Evolutionary conservation across 2,888 invertebrate genomes (phyloP).

Genomic region (Megamerina dolium): DNA sequence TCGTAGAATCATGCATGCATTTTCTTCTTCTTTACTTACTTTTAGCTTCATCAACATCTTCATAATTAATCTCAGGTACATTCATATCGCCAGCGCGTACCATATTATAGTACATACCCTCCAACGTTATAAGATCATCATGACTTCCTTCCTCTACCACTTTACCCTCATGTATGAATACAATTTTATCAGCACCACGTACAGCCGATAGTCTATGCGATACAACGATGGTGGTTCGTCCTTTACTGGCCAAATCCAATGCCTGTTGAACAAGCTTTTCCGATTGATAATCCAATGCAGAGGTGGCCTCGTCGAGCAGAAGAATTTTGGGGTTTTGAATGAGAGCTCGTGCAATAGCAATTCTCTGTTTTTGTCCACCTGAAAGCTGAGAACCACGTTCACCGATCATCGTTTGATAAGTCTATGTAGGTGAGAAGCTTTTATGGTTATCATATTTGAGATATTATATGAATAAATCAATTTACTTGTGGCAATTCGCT

Average conservation of each 20-base stretch:
- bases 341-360: conserved; percentile 78
- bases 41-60: conserved; percentile 32
- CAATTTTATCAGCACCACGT: conserved; percentile 63
- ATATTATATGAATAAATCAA: conserved; percentile 29
- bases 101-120: conserved; percentile 63
- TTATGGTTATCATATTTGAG: background rate
- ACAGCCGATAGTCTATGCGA: conserved; percentile 70
- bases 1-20: no score
- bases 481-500: conserved; percentile 62
- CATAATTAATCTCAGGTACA: conserved; percentile 28
- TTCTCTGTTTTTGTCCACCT: conserved; percentile 79
- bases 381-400: conserved; percentile 75
- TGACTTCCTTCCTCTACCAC: conserved; percentile 71
- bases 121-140: conserved; percentile 59
- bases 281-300: conserved; percentile 74
- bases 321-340: conserved; percentile 71
- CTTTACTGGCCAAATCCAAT: conserved; percentile 67
- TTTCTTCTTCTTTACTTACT: conserved; percentile 24
- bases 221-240: conserved; percentile 70
- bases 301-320: conserved; percentile 77
- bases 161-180: conserved; percentile 65
- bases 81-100: conserved; percentile 51
- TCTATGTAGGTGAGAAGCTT: conserved; percentile 50
- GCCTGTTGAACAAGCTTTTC: conserved; percentile 78
- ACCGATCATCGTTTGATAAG: conserved; percentile 72